Conservation (phyloP, 2,797 vertebrate genomes). For the Sphenodon punctatus region DNA sequence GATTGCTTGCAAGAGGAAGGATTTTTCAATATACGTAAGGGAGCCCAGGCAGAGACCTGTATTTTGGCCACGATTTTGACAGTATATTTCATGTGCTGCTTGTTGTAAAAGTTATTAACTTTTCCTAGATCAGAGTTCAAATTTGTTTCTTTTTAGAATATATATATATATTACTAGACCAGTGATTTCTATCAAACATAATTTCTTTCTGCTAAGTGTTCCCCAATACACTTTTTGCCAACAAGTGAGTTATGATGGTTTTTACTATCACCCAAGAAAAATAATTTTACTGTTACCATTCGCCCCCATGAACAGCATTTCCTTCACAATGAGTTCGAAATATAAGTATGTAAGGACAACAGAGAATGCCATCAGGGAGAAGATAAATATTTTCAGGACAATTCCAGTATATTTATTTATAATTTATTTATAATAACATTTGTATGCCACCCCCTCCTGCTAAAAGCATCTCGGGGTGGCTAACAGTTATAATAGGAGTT, state of each 20-base stretch:
- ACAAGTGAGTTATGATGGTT: conserved; percentile 2
- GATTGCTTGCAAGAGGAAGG: neutral
- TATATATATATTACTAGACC: conserved; percentile 31
- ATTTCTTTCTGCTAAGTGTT: neutral
- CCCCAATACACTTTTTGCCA: conserved; percentile 13
- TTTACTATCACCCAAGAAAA: conserved; percentile 16
- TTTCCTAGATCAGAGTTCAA: conserved; percentile 1
- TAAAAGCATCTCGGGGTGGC: no score
- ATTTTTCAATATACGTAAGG: neutral
- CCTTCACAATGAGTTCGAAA: conserved; percentile 6
- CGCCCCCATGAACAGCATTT: neutral
- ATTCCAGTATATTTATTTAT: neutral
- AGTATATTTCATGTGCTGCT: conserved; percentile 1
- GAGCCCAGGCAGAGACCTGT: conserved; percentile 34
- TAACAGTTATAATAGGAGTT: no score
- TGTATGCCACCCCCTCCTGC: no score
- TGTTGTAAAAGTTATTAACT: conserved; percentile 23
- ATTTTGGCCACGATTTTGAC: accelerated
- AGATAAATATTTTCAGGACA: neutral
- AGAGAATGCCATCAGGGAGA: neutral
- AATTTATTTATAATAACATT: no score
- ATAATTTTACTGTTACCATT: neutral
- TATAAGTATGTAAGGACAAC: neutral
- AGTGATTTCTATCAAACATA: neutral
- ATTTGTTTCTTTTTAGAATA: conserved; percentile 22